Conservation (phyloP, 1,140 invertebrate genomes). For the Bombus waltoni region DNA sequence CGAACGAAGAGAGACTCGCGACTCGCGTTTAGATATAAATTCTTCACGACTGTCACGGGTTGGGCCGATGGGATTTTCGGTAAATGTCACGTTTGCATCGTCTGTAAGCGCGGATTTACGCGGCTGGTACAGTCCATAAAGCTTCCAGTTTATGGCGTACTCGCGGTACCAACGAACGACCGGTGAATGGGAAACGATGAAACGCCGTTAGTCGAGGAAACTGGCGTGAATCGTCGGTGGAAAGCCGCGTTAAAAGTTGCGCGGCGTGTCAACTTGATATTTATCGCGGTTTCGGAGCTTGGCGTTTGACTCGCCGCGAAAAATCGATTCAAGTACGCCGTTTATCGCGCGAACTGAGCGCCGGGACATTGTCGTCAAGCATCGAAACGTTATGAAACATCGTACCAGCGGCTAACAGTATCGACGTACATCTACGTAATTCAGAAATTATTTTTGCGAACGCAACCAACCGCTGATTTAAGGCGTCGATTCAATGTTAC, state of each 20-base stretch:
- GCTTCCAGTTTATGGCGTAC: constrained; percentile 8
- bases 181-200: neutral
- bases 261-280: too few species aligned
- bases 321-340: neutral
- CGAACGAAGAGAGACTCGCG: too few species aligned
- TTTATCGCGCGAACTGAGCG: neutral
- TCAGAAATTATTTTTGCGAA: too few species aligned
- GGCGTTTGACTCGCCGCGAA: neutral
- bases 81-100: neutral
- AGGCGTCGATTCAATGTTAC: too few species aligned
- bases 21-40: constrained; percentile 1
- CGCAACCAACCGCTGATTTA: too few species aligned
- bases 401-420: too few species aligned
- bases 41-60: neutral
- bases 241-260: neutral
- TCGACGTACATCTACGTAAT: too few species aligned
- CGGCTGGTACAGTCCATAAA: constrained; percentile 11
- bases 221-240: neutral
- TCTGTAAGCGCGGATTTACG: neutral
- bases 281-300: neutral
- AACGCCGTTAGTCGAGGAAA: neutral
- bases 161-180: neutral
- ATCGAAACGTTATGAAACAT: too few species aligned
- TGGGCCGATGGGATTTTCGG: neutral
- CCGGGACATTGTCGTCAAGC: too few species aligned